phyloP scores from a whole-genome alignment of 1,140 invertebrate genomes.

The Macrostomum lignano region DNA sequence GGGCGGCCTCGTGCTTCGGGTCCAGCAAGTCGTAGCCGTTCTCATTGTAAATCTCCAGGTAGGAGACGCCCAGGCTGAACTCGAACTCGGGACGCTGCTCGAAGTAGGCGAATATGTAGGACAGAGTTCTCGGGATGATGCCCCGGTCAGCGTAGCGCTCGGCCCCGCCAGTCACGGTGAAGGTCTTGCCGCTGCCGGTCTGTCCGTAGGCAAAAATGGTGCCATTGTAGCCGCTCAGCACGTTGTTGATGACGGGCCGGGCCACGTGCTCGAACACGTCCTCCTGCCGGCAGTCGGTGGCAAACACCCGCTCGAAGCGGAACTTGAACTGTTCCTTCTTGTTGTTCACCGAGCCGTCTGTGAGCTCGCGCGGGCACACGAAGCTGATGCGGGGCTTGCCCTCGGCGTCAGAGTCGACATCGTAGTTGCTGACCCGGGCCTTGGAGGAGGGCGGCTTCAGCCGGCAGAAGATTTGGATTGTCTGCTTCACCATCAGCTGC shows the following conservation, averaged over 20 bases:
- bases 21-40: conserved; percentile 36
- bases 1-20: conserved; percentile 29
- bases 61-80: conserved; percentile 21
- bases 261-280: conserved; percentile 24
- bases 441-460: conserved; percentile 26
- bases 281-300: conserved; percentile 20
- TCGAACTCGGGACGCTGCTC: conserved; percentile 18
- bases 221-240: conserved; percentile 25
- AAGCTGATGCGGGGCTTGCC: no score
- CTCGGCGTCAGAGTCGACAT: no score
- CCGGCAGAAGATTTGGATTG: conserved; percentile 24
- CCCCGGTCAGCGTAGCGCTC: conserved; percentile 23
- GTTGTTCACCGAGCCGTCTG: conserved; percentile 26
- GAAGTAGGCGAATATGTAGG: conserved; percentile 26
- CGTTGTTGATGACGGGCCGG: conserved; percentile 25
- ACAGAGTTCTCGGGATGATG: conserved; percentile 25
- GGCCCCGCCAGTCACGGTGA: conserved; percentile 28
- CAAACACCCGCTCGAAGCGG: conserved; percentile 24
- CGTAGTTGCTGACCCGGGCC: no score
- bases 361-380: no score
- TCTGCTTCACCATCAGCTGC: conserved; percentile 29
- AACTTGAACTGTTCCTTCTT: conserved; percentile 27
- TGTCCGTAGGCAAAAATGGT: conserved; percentile 30
- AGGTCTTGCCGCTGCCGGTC: conserved; percentile 30
- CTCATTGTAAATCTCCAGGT: conserved; percentile 30